phyloP scores from a whole-genome alignment of 2,113 vertebrate species.

The Petaurus breviceps region DNA sequence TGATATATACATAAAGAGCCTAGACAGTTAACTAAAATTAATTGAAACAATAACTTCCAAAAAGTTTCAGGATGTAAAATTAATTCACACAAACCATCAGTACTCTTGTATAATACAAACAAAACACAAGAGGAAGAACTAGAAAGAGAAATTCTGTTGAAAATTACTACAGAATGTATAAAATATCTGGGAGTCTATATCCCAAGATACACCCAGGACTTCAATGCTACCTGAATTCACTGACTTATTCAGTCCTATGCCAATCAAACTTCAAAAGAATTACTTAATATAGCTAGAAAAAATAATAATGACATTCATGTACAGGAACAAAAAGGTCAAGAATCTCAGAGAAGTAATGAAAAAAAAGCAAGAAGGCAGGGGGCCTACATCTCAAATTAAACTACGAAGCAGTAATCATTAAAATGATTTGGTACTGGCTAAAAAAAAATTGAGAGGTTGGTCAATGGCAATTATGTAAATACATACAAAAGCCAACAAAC shows the following conservation, averaged over 20 bases:
- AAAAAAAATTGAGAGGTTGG: too few relatives aligned
- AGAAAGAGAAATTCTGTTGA: background rate
- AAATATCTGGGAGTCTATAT: background rate
- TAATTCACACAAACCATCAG: too few relatives aligned
- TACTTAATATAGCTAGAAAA: too few relatives aligned
- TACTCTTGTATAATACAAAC: background rate
- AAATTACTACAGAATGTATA: background rate
- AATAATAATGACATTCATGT: background rate
- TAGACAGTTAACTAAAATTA: background rate
- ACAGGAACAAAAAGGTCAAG: background rate
- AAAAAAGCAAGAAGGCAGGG: background rate
- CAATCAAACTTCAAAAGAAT: too few relatives aligned
- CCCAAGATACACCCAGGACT: background rate
- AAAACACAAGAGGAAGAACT: background rate
- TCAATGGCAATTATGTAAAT: too few relatives aligned
- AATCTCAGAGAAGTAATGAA: too few relatives aligned
- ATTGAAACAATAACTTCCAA: background rate
- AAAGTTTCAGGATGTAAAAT: background rate
- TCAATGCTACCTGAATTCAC: background rate
- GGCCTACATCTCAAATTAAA: background rate
- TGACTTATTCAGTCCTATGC: background rate
- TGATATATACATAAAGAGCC: background rate
- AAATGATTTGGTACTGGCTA: too few relatives aligned
- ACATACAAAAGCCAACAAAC: too few relatives aligned
- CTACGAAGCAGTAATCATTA: background rate